Base-by-base conservation (phyloP, 2,113 vertebrate species). In the Mirza zaza region DNA sequence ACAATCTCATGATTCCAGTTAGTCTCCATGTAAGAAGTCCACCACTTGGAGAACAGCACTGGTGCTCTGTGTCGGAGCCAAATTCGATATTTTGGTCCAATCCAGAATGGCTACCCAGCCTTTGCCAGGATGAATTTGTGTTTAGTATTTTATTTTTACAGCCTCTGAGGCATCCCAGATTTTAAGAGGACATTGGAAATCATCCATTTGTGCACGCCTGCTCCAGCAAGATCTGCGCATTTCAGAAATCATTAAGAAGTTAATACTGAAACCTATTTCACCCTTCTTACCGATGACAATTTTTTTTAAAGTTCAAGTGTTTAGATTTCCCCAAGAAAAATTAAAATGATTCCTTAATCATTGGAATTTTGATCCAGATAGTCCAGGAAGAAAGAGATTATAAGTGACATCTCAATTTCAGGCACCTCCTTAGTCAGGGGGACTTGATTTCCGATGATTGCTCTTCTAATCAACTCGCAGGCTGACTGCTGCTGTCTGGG, bases 1-100 rank as follows among this genome's bases (percentile, higher is more conserved):
- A 96, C 87, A 97, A 97, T 95, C 96, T 61, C 90, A 71, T 97
- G 96, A 94, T 97, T 97, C 94, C 97, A 94, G 90, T 96, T 97
- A 93, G 95, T 97, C 92, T 93, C 70, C 90, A 65, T 25, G 65
- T n/a, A 97, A 95, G 96, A 91, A 90, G 50, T 80, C 96, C 91
- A 65, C 86, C 84, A 89, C 84, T 83, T 87, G 95, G 96, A 97
- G 34, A 68, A 27, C 1, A 70, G 52, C n/a, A 55, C 21, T n/a
- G 70, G 59, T 96, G 87, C 83, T 97, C 96, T 73, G 63, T 97
- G 95, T 87, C 83, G 65, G 0, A 57, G 68, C 95, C 97, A 97
- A 96, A 95, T 96, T 94, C 81, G 91, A 75, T 67, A 80, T 59
- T 97, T 97, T 71, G 94, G 59, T 95, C 93, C 76, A 85, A 87